Evolutionary conservation across 2,888 invertebrate species (phyloP).

Genomic region (Drosophila mettleri): DNA sequence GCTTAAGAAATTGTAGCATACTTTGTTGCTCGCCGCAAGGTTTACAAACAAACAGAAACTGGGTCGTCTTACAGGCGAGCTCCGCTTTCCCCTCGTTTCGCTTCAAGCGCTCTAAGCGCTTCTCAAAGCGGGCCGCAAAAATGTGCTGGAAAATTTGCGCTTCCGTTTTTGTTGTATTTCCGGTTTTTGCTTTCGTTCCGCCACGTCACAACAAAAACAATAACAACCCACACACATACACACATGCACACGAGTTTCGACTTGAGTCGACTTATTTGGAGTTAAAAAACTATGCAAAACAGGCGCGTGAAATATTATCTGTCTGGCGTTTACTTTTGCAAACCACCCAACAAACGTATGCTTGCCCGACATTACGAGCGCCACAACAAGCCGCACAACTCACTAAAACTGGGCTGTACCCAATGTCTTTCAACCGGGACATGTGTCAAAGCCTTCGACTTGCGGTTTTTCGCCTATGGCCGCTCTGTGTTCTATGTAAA

Average conservation of each 20-base stretch:
- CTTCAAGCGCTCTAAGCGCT: neutral
- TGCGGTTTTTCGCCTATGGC: constrained; percentile 36
- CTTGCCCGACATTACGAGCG: constrained; percentile 31
- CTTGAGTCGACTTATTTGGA: constrained; percentile 10
- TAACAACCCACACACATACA: constrained; percentile 24
- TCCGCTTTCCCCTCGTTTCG: no score
- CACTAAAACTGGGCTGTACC: constrained; percentile 27
- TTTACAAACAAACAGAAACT: constrained; percentile 48
- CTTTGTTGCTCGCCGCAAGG: constrained; percentile 47
- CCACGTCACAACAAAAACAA: constrained; percentile 22
- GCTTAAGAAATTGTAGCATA: constrained; percentile 48
- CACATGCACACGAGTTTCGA: constrained; percentile 8
- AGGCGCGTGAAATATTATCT: constrained; percentile 81
- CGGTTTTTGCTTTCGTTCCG: constrained; percentile 71
- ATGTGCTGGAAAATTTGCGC: constrained; percentile 83
- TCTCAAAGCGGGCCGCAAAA: constrained; percentile 54
- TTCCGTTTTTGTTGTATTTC: constrained; percentile 82
- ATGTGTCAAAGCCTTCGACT: constrained; percentile 73
- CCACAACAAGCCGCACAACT: constrained; percentile 24
- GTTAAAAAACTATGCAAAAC: constrained; percentile 71
- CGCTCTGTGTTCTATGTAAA: constrained; percentile 61
- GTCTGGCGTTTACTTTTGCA: constrained; percentile 64
- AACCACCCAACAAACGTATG: constrained; percentile 38
- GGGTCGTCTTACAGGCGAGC: constrained; percentile 60
- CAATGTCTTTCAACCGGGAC: constrained; percentile 60